Conservation (phyloP, 2,113 vertebrate species). For the Cynoglossus semilaevis region DNA sequence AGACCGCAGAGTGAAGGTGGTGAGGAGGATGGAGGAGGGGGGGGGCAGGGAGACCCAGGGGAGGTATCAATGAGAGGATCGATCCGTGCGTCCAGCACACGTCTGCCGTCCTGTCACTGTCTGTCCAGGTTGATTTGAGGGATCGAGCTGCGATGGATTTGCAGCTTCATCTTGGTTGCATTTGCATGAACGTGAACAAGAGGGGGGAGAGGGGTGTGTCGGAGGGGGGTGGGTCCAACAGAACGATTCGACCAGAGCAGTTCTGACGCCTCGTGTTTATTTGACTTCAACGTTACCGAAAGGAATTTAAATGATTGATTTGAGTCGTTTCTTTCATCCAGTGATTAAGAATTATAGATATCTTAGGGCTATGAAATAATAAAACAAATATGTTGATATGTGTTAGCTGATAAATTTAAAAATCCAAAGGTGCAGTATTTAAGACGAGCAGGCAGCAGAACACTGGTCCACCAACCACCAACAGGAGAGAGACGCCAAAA, state of each 20-base stretch:
- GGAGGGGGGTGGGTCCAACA: neutral
- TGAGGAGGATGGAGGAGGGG: slow-evolving; percentile 30
- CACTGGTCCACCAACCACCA: neutral
- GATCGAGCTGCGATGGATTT: slow-evolving; percentile 32
- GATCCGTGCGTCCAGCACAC: slow-evolving; percentile 56
- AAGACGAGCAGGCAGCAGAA: no score
- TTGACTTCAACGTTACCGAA: neutral
- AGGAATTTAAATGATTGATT: no score
- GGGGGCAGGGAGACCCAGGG: slow-evolving; percentile 28
- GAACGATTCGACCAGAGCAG: slow-evolving; percentile 1
- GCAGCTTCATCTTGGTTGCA: neutral
- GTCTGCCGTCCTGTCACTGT: slow-evolving; percentile 42
- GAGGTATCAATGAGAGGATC: slow-evolving; percentile 60
- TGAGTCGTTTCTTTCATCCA: no score
- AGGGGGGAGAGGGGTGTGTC: slow-evolving; percentile 10
- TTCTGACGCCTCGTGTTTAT: neutral
- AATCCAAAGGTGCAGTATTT: no score
- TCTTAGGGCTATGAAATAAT: no score
- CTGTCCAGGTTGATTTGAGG: slow-evolving; percentile 35
- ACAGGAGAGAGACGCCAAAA: neutral
- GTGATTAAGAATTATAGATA: no score
- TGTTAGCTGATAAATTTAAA: no score
- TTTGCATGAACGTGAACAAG: slow-evolving; percentile 21
- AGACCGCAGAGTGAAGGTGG: slow-evolving; percentile 38
- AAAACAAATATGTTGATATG: no score